Evolutionary conservation across 2,797 vertebrate genomes (phyloP).

Genomic region (Zalophus californianus): DNA sequence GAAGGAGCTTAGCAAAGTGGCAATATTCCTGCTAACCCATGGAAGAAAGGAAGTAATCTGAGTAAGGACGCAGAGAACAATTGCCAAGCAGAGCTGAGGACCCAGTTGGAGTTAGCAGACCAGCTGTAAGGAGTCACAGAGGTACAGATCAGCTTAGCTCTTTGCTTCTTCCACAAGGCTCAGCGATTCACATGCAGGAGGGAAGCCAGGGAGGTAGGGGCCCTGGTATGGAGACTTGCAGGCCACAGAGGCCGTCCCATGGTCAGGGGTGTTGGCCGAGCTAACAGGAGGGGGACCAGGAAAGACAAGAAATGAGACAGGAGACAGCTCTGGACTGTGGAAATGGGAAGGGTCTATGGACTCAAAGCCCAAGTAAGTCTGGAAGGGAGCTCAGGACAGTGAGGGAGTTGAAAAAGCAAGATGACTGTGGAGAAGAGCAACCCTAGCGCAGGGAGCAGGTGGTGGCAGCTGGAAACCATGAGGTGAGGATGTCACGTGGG

Average conservation of each 20-base stretch:
- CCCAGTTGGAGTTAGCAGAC: not conserved
- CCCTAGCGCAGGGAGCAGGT: not conserved
- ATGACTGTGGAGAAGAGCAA: not conserved
- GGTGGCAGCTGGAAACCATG: not conserved
- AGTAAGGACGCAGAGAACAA: not conserved
- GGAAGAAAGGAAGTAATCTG: not conserved
- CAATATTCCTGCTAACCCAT: not conserved
- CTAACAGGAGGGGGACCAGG: not conserved
- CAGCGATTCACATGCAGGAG: not conserved
- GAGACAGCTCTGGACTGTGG: not conserved
- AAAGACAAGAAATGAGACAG: not conserved
- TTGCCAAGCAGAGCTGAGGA: not conserved
- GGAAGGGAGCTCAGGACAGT: not conserved
- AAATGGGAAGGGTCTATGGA: not conserved
- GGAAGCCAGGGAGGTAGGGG: not conserved
- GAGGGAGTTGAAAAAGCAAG: fast-evolving
- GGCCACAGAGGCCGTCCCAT: not conserved
- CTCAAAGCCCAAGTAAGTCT: not conserved
- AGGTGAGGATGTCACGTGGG: no score
- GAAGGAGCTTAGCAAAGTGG: not conserved
- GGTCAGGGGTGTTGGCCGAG: not conserved
- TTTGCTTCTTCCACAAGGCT: not conserved
- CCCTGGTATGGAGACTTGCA: not conserved
- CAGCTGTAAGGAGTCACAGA: no score
- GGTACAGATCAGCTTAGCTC: not conserved